Percentiles rank a stretch among this genome's conserved stretches.
phyloP scores from a whole-genome alignment of 2,113 vertebrate species.

The Cyanistes caeruleus region DNA sequence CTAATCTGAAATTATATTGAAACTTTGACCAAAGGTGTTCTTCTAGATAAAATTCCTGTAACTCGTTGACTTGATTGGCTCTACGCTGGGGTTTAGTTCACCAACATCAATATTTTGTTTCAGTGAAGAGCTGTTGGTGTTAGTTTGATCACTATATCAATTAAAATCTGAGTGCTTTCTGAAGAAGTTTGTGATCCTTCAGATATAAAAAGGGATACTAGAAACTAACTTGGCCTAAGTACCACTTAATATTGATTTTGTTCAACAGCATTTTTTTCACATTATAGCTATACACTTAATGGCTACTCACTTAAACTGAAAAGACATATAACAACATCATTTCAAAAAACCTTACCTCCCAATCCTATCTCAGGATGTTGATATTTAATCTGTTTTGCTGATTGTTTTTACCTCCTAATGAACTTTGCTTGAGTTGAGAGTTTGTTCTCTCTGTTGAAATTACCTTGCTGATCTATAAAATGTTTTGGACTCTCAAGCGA shows the following conservation, averaged over 20 bases:
- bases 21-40: neutral
- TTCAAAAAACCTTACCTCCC: neutral
- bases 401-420: neutral
- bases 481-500: neutral
- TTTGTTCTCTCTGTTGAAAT: neutral
- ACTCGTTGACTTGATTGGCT: neutral
- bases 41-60: neutral
- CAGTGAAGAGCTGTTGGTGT: neutral
- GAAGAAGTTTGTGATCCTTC: neutral
- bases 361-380: neutral
- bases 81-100: neutral
- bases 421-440: neutral
- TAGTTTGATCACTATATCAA: neutral
- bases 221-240: neutral
- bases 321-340: neutral
- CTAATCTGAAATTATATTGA: neutral
- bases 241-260: neutral
- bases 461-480: neutral
- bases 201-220: neutral
- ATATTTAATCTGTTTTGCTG: neutral
- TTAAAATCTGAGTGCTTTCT: neutral
- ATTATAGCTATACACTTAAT: neutral
- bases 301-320: neutral
- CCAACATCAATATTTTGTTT: neutral
- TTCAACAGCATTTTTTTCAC: neutral